These are phyloP conservation scores for Apodemia zela DNA, from an alignment of 2,888 invertebrate genomes.

Conservation along the genomic window DNA sequence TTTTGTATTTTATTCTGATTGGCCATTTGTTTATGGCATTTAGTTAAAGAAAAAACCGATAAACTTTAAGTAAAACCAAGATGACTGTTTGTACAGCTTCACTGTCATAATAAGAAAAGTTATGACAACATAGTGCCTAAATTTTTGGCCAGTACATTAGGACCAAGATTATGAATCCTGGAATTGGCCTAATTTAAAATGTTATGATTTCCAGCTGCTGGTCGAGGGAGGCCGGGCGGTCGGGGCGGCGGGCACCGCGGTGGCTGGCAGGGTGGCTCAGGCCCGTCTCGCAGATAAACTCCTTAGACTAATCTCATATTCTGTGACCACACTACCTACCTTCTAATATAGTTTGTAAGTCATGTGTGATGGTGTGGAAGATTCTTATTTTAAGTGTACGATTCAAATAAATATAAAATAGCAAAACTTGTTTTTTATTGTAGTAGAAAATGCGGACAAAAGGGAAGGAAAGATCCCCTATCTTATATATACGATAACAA, in stretches of 20 bases:
- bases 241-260: constrained; percentile 77
- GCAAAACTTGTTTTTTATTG: neutral
- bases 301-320: neutral
- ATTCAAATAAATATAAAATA: neutral
- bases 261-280: constrained; percentile 84
- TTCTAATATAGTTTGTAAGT: constrained; percentile 3
- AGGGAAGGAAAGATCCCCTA: too few relatives aligned
- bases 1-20: too few relatives aligned
- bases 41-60: too few relatives aligned
- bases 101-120: too few relatives aligned
- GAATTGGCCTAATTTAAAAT: neutral
- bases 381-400: neutral
- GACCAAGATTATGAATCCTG: too few relatives aligned
- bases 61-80: too few relatives aligned
- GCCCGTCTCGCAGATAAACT: constrained; percentile 59
- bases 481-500: too few relatives aligned
- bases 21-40: too few relatives aligned
- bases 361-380: constrained; percentile 2
- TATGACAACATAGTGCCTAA: too few relatives aligned
- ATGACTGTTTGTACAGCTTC: too few relatives aligned
- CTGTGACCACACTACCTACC: neutral
- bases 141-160: too few relatives aligned
- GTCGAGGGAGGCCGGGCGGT: constrained; percentile 78
- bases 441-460: too few relatives aligned
- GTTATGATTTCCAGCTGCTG: constrained; percentile 72